phyloP scores from a whole-genome alignment of 2,797 vertebrate species.

The Chiroxiphia lanceolata region DNA sequence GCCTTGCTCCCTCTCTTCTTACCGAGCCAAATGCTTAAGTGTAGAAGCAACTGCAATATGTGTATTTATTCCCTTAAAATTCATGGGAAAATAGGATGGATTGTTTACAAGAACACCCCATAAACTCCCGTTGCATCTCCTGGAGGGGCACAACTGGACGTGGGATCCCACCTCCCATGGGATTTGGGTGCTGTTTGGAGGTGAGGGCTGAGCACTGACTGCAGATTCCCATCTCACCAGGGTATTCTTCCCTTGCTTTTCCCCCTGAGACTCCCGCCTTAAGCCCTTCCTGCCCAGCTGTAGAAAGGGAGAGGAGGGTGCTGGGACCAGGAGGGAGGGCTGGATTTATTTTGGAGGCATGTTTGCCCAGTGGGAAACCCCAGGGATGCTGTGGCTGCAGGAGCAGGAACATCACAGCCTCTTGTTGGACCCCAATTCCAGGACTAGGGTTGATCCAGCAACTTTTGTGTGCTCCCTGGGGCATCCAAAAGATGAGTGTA shows the following conservation, averaged over 20 bases:
- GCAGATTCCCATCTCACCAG: not conserved
- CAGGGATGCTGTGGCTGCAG: not conserved
- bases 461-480: not conserved
- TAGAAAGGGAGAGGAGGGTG: not conserved
- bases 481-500: too few species aligned
- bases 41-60: not conserved
- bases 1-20: not conserved
- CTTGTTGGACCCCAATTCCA: accelerated
- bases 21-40: not conserved
- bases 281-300: not conserved
- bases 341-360: not conserved
- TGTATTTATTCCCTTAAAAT: not conserved
- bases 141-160: not conserved
- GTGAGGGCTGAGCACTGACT: not conserved
- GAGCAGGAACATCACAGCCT: not conserved
- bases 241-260: not conserved
- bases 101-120: not conserved
- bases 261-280: not conserved
- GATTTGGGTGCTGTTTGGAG: not conserved
- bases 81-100: not conserved
- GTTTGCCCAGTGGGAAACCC: not conserved
- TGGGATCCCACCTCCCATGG: not conserved
- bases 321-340: not conserved
- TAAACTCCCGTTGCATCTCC: not conserved
- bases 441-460: not conserved